Evolutionary conservation across 2,113 vertebrate genomes (phyloP), one percentile per base, ranked within the genome.

Genomic region (Myiopsitta monachus): DNA sequence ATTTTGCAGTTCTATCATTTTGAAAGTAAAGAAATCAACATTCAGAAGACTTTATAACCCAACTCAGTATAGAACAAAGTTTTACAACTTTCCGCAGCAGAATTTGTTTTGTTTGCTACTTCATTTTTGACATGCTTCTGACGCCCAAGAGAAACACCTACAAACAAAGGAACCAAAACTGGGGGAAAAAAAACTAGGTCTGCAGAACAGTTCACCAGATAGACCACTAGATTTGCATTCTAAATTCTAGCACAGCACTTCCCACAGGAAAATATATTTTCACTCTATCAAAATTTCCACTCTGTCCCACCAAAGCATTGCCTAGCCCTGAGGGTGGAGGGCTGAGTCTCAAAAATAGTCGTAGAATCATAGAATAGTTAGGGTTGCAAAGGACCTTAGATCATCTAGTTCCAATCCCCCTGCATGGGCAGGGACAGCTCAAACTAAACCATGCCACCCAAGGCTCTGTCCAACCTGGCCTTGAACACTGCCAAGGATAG

Each of bases 251-350:
- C 73, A 62, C 18, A 79, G 63, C 64, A 43, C 54, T 39, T 89
- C 73, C 57, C 73, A 80, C 63, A 39, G 15, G 41, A 46, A 80
- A 2, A 0, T 51, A 61, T 68, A n/a, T 66, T 92, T 87, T 47
- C 43, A 46, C n/a, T 73, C 68, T 91, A 51, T 38, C 67, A 64
- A 12, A 33, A 10, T 43, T 76, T 69, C 31, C 33, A 22, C 3
- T 1, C n/a, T 81, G 16, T 66, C 5, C 31, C 33, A 31, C 13
- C 16, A 11, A 59, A 87, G 46, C 33, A 26, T 30, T 57, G 38
- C 39, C 61, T 7, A 1, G 2, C 3, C 11, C n/a, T 75, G 15
- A 2, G 0, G 4, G 16, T 6, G 7, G 14, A 28, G 12, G 13
- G 21, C 9, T 1, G 39, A 44, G 3, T 36, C 47, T 61, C n/a